phyloP scores from a whole-genome alignment of 2,888 invertebrate species.

The Galeruca laticollis region DNA sequence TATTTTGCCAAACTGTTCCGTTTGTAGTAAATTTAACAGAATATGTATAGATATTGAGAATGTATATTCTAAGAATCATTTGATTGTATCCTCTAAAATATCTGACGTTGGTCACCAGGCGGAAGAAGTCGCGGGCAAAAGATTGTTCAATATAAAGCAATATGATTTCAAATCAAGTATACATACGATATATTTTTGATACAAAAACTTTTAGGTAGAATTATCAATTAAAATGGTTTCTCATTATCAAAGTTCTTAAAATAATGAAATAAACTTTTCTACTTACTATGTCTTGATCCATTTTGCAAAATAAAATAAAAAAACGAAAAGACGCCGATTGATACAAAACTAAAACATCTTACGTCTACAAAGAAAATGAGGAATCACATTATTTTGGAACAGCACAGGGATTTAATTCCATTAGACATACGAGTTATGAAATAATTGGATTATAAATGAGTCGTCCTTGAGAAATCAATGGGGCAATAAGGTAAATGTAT shows the following conservation, averaged over 20 bases:
- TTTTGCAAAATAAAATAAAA: constrained; percentile 33
- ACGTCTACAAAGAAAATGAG: constrained; percentile 26
- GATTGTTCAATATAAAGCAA: no score
- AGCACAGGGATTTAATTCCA: constrained; percentile 45
- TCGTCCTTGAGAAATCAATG: constrained; percentile 31
- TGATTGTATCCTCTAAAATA: no score
- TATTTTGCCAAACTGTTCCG: no score
- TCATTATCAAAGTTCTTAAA: constrained; percentile 2
- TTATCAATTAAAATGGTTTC: no score
- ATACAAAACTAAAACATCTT: constrained; percentile 35
- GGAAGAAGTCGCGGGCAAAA: no score
- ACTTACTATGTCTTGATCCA: constrained; percentile 43
- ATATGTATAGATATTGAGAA: no score
- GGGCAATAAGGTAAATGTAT: constrained; percentile 18
- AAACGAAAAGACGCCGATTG: constrained; percentile 21
- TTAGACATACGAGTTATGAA: constrained; percentile 48
- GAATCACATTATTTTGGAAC: constrained; percentile 18
- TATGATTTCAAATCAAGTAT: no score
- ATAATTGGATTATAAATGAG: constrained; percentile 48
- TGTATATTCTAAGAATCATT: no score
- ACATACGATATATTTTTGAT: no score
- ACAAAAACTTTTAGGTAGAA: no score
- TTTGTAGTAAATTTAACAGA: no score
- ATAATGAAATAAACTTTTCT: neutral
- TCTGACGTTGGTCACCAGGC: no score